A percentile compares a stretch with the other conserved stretches of the same genome.
phyloP scores from a whole-genome alignment of 2,797 vertebrate genomes.

The Rhynchotus rufescens region DNA sequence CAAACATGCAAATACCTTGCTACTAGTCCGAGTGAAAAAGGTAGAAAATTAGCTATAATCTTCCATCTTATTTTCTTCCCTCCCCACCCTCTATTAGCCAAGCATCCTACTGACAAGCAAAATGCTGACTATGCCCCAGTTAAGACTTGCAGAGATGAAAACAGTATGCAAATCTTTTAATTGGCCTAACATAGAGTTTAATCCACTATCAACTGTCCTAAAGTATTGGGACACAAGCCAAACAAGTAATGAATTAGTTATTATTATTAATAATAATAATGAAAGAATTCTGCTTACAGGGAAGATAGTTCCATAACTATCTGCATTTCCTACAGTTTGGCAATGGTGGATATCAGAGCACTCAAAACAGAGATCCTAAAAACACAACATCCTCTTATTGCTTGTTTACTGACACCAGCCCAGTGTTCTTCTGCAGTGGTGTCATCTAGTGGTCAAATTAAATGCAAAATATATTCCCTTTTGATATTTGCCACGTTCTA shows the following conservation, averaged over 20 bases:
- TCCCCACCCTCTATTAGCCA: background rate
- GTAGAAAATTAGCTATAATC: background rate
- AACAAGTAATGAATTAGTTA: background rate
- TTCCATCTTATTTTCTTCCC: background rate
- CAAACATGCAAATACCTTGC: background rate
- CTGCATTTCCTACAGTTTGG: background rate
- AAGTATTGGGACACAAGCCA: background rate
- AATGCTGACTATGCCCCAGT: background rate
- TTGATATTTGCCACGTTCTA: background rate
- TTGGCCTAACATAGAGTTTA: constrained; percentile 34
- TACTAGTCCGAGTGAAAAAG: background rate
- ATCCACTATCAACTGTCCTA: constrained; percentile 6
- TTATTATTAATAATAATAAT: too few relatives aligned
- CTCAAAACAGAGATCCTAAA: background rate
- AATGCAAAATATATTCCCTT: background rate
- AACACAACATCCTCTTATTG: background rate
- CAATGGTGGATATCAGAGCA: background rate
- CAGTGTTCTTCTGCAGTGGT: constrained; percentile 12
- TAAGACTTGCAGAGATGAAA: constrained; percentile 23
- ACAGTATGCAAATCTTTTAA: constrained; percentile 49
- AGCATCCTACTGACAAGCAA: background rate
- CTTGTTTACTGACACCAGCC: background rate
- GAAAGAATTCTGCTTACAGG: background rate
- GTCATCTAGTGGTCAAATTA: constrained; percentile 66
- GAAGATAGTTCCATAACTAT: background rate